Percentiles rank a stretch among this genome's conserved stretches.
These are phyloP conservation scores for Terrapene triunguis DNA, from an alignment of 2,113 vertebrate species.

Conservation along the genomic window DNA sequence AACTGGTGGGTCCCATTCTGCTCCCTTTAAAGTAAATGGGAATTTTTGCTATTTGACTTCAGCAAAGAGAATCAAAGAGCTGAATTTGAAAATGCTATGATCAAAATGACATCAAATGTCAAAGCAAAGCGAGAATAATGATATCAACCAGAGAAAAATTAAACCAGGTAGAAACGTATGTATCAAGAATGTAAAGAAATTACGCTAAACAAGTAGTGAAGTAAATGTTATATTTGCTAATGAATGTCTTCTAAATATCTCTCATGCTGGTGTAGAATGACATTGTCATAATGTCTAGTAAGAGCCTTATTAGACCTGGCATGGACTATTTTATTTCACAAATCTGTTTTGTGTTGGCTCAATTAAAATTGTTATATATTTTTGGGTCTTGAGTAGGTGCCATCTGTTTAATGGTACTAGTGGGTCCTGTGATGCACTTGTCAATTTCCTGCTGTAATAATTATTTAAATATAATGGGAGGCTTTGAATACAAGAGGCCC, in stretches of 20 bases:
- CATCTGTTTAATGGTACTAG: constrained; percentile 68
- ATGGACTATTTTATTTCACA: constrained; percentile 68
- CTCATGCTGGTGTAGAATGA: background rate
- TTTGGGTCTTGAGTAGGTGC: constrained; percentile 69
- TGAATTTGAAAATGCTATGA: background rate
- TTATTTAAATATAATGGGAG: constrained; percentile 50
- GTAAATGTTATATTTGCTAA: background rate
- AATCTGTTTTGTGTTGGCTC: constrained; percentile 75
- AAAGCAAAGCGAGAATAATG: background rate
- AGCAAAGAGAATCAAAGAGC: background rate
- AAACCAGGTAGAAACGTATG: background rate
- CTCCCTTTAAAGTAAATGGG: background rate
- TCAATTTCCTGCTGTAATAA: constrained; percentile 52
- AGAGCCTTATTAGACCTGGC: constrained; percentile 65
- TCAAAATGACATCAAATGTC: background rate
- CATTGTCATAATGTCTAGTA: constrained; percentile 33
- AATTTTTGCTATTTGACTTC: background rate
- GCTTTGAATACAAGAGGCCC: background rate
- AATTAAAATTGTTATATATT: constrained; percentile 75
- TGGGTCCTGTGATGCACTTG: constrained; percentile 55
- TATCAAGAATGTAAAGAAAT: background rate
- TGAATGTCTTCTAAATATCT: constrained; percentile 28
- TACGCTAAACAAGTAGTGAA: background rate
- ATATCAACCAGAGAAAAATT: background rate
- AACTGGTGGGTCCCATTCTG: background rate